A percentile compares a stretch with the other conserved stretches of the same genome.
Evolutionary conservation across 2,113 vertebrate species (phyloP).

Genomic region (Choloepus hoffmanni): DNA sequence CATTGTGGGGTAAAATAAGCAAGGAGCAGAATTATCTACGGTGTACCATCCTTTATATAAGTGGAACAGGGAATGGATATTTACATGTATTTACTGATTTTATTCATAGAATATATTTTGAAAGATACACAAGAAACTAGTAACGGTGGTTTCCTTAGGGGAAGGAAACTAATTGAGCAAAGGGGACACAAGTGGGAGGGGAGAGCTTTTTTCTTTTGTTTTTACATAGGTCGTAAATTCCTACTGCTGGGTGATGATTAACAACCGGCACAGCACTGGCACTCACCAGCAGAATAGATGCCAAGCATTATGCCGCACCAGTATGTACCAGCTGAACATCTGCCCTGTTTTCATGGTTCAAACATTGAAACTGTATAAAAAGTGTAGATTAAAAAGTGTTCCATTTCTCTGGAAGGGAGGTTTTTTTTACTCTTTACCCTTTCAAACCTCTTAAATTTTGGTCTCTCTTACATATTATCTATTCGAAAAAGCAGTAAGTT

Average conservation of each 20-base stretch:
- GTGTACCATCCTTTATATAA: not conserved
- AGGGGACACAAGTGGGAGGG: not conserved
- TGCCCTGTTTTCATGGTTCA: not conserved
- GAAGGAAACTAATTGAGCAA: not conserved
- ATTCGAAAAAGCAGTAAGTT: constrained; percentile 19
- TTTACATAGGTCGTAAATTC: constrained; percentile 19
- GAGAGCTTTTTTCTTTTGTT: not conserved
- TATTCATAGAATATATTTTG: constrained; percentile 29
- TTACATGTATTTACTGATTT: not conserved
- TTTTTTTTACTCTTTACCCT: not conserved
- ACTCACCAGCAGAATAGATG: not conserved
- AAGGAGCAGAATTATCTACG: not conserved
- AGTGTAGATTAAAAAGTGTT: constrained; percentile 9
- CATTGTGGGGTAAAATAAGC: not conserved
- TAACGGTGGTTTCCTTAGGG: not conserved
- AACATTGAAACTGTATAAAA: constrained; percentile 31
- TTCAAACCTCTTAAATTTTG: constrained; percentile 47
- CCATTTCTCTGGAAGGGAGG: not conserved
- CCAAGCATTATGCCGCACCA: not conserved
- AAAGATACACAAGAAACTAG: constrained; percentile 26
- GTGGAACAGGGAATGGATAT: not conserved
- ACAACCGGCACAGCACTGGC: not conserved
- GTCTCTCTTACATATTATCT: not conserved
- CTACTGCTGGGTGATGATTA: not conserved
- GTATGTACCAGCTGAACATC: not conserved